Evolutionary conservation across 2,797 vertebrate species (phyloP).

Genomic region (Tokudaia muenninki): DNA sequence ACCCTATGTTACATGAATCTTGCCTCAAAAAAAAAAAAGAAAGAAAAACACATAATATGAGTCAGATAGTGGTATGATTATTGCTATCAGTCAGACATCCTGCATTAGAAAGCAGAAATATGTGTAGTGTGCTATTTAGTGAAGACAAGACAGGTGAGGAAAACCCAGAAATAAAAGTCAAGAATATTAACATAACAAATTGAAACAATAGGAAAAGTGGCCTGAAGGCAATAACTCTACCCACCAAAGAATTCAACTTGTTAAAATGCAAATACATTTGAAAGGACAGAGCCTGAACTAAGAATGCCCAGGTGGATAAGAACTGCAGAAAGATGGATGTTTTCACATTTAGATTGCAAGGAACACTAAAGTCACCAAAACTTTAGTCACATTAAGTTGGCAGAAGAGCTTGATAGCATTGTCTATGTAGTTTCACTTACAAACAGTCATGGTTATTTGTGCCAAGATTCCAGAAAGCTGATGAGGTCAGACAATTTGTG

Average conservation of each 20-base stretch:
- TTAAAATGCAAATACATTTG: not conserved
- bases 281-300: not conserved
- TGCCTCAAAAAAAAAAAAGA: not conserved
- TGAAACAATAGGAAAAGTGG: not conserved
- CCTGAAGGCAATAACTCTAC: not conserved
- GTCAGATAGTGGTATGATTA: not conserved
- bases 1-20: not conserved
- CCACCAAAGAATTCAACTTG: not conserved
- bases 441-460: not conserved
- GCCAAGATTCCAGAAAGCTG: not conserved
- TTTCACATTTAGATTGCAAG: not conserved
- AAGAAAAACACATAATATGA: not conserved
- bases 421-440: not conserved
- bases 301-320: not conserved
- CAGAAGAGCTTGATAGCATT: not conserved
- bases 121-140: not conserved
- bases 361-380: not conserved
- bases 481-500: not conserved
- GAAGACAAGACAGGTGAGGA: not conserved
- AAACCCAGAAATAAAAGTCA: not conserved
- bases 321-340: not conserved
- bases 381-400: not conserved
- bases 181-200: not conserved
- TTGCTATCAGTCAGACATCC: not conserved
- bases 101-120: not conserved